Base-by-base conservation (phyloP, 2,113 vertebrate species). In the Notothenia rossii region DNA sequence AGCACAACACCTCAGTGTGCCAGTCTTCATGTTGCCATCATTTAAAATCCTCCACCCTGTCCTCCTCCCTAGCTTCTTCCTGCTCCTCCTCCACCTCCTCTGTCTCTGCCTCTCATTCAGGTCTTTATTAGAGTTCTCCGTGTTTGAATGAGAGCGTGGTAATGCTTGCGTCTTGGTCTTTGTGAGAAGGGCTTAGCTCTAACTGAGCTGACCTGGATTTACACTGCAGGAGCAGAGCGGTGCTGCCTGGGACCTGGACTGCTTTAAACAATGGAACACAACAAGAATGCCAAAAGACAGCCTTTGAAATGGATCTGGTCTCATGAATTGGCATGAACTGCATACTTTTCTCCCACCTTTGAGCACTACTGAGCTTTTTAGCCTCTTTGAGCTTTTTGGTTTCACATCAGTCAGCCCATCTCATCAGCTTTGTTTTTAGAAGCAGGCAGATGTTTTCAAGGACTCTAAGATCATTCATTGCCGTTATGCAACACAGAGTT, bases 191-290 rank as follows among this genome's bases (percentile, higher is more conserved):
- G 22, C 77, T 81, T 49, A 88, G 84, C 84, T 75, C 69, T 50
- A 22, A 84, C 75, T 67, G 67, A 45, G 75, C 74, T 84, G 85
- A 78, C 73, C 85, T 89, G 83, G 83, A 79, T 89, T 86, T 70
- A 53, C 64, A 50, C 67, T 46, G 65, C 65, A 64, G 66, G 64
- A 81, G 66, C 48, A 55, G 78, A 77, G 49, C 64, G 22, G 55
- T 48, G 50, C 64, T 64, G 62, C 58, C 72, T 25, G 29, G 56
- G 53, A 71, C 58, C 64, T 40, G 60, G 61, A 79, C 14, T 6
- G 43, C 68, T 58, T 2, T 6, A 66, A 54, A 63, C 5, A 29
- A 71, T 1, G 11, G 7, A 60, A 53, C 17, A 4, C 25, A 46
- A 20, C n/a, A 56, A 63, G 68, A 29, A 63, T 4, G n/a, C 55